A percentile compares a stretch with the other conserved stretches of the same genome.
Conservation (phyloP, 64 coral and sea anemone species). For the Actinia tenebrosa region DNA sequence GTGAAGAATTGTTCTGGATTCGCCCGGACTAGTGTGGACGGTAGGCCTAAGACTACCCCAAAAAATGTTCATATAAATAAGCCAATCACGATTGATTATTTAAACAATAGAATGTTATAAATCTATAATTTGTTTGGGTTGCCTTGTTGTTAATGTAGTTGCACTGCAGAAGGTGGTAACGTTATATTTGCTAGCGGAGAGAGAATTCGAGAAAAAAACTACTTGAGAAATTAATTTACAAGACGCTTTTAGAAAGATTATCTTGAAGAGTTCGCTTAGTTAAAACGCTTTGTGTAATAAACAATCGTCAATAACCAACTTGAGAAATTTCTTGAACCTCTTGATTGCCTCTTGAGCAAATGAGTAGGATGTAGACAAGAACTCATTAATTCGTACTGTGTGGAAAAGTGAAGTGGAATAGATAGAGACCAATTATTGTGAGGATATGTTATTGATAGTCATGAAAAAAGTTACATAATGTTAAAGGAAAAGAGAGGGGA, state of each 20-base stretch:
- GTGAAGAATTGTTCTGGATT: no score
- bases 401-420: background rate
- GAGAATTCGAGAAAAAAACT: no score
- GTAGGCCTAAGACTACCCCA: no score
- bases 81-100: no score
- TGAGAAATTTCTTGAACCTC: background rate
- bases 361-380: background rate
- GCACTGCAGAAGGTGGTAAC: no score
- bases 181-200: no score
- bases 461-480: background rate
- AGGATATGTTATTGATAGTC: background rate
- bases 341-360: background rate
- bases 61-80: no score
- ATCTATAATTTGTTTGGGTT: no score
- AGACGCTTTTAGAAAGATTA: background rate
- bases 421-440: background rate
- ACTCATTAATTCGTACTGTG: background rate
- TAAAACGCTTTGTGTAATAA: background rate
- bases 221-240: background rate
- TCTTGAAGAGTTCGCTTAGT: background rate
- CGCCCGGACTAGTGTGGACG: no score
- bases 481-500: background rate
- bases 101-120: no score
- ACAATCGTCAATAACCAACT: no score
- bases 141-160: no score